phyloP scores from a whole-genome alignment of 2,888 invertebrate species.

The Glaucopsyche alexis region DNA sequence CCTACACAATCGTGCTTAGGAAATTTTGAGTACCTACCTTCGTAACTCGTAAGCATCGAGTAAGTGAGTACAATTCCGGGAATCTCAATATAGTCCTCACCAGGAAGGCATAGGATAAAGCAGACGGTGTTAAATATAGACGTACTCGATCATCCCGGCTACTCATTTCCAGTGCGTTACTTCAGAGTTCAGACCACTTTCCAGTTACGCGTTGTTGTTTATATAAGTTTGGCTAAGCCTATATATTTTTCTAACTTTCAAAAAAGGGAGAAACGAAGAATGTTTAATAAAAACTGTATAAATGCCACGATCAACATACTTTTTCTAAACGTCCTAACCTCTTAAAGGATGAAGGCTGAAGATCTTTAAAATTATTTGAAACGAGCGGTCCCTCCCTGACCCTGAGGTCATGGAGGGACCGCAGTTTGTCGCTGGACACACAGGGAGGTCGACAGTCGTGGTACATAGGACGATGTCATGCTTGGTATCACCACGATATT shows the following conservation, averaged over 20 bases:
- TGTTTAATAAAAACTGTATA: too few species aligned
- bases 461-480: too few species aligned
- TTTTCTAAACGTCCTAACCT: too few species aligned
- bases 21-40: not conserved
- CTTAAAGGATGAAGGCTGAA: not conserved
- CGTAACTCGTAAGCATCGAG: not conserved
- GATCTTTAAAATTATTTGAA: not conserved
- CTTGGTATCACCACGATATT: too few species aligned
- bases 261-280: too few species aligned
- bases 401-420: too few species aligned
- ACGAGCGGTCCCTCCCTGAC: too few species aligned
- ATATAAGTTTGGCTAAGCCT: not conserved
- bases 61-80: not conserved
- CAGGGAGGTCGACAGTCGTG: too few species aligned
- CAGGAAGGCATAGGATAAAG: conserved; percentile 9
- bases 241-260: not conserved
- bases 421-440: too few species aligned
- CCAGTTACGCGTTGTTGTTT: not conserved
- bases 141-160: not conserved
- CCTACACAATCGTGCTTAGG: not conserved
- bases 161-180: not conserved
- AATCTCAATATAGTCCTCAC: conserved; percentile 16
- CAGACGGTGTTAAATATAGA: conserved; percentile 19
- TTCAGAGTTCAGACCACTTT: too few species aligned
- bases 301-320: too few species aligned